phyloP scores from a whole-genome alignment of 92 coral and sea anemone species.

The Siderastrea siderea region DNA sequence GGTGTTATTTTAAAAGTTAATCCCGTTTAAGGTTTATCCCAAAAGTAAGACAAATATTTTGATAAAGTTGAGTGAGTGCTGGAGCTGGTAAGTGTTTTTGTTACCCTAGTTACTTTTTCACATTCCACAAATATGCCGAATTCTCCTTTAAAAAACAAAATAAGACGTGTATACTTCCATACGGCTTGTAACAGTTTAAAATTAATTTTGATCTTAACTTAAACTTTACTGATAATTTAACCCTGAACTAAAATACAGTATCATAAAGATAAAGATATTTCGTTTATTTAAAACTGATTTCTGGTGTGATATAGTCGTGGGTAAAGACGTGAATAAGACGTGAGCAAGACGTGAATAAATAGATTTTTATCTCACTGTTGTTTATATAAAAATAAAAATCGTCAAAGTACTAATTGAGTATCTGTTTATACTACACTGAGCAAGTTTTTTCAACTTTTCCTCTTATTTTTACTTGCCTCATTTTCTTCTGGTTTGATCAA shows the following conservation, averaged over 20 bases:
- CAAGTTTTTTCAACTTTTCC: neutral
- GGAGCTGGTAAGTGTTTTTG: neutral
- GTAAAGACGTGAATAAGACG: too few relatives aligned
- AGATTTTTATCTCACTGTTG: neutral
- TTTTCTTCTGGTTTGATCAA: slow-evolving; percentile 6
- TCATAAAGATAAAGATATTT: neutral
- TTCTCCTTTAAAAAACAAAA: neutral
- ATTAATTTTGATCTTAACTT: neutral
- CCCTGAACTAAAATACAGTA: too few relatives aligned
- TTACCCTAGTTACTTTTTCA: neutral
- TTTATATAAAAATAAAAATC: neutral
- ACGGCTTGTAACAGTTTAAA: too few relatives aligned
- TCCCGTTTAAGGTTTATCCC: neutral
- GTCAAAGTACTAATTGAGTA: neutral
- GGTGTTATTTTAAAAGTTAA: neutral
- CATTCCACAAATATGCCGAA: neutral
- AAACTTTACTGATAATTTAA: neutral
- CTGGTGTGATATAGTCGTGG: neutral
- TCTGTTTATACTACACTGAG: neutral
- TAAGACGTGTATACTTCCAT: too few relatives aligned
- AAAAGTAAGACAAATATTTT: neutral
- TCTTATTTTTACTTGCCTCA: slow-evolving; percentile 4
- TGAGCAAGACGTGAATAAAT: neutral
- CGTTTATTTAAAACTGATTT: neutral
- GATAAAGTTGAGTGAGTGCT: neutral